Conservation (phyloP, 2,113 vertebrate species). For the Tyto alba region DNA sequence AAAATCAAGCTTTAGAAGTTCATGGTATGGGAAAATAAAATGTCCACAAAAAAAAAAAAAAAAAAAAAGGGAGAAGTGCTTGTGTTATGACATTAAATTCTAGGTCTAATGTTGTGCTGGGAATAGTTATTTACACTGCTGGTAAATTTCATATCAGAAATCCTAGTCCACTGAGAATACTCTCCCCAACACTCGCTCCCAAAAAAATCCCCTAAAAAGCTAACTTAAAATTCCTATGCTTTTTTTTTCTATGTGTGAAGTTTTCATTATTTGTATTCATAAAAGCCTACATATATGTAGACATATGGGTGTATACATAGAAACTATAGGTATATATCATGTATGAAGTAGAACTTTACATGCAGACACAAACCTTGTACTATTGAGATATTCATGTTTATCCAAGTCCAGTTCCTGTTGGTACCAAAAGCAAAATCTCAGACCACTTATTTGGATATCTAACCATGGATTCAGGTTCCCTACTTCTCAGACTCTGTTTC, state of each 20-base stretch:
- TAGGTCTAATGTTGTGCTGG: slow-evolving; percentile 76
- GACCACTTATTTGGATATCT: background rate
- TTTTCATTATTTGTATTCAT: background rate
- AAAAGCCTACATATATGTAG: background rate
- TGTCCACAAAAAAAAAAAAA: slow-evolving; percentile 2
- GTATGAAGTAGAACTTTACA: background rate
- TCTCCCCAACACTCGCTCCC: slow-evolving; percentile 14
- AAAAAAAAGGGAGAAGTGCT: slow-evolving; percentile 42
- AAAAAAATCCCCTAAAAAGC: slow-evolving; percentile 21
- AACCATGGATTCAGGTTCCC: background rate
- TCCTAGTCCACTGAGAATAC: slow-evolving; percentile 71
- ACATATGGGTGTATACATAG: background rate
- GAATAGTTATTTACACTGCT: slow-evolving; percentile 81
- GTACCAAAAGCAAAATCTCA: background rate
- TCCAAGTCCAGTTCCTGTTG: background rate
- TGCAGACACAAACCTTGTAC: background rate
- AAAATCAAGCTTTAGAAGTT: slow-evolving; percentile 44
- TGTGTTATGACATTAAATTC: slow-evolving; percentile 78
- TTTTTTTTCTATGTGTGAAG: slow-evolving; percentile 18
- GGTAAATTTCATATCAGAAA: slow-evolving; percentile 77
- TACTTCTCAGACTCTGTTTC: background rate
- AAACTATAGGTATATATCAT: background rate
- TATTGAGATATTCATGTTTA: background rate
- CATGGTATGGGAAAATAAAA: slow-evolving; percentile 61
- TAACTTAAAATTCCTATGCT: slow-evolving; percentile 43